These are phyloP conservation scores for Brassicogethes aeneus DNA, from an alignment of 2,888 invertebrate genomes.

Conservation along the genomic window DNA sequence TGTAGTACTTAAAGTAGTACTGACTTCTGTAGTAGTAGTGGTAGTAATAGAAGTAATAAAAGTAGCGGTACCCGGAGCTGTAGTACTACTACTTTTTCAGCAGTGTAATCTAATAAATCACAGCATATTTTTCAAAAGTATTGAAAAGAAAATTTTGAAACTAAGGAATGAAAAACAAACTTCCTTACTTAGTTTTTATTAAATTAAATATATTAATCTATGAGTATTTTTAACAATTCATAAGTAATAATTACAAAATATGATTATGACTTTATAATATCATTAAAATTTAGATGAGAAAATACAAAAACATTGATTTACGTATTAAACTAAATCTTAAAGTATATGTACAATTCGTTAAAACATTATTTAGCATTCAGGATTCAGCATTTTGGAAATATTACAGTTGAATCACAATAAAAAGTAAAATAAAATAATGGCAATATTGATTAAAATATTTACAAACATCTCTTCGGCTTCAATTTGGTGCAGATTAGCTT, in stretches of 20 bases:
- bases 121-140: no score
- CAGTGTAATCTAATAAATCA: no score
- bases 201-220: slow-evolving; percentile 30
- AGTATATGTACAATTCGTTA: slow-evolving; percentile 2
- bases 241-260: slow-evolving; percentile 24
- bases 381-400: not conserved
- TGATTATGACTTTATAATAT: slow-evolving; percentile 6
- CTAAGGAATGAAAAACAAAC: no score
- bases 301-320: slow-evolving; percentile 8
- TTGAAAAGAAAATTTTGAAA: no score
- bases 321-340: slow-evolving; percentile 13
- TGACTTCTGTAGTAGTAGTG: no score
- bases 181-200: no score
- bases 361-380: not conserved
- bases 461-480: slow-evolving; percentile 37
- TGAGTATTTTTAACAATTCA: slow-evolving; percentile 32
- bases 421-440: slow-evolving; percentile 12
- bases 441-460: slow-evolving; percentile 13
- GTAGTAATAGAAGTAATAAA: no score
- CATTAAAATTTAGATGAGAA: slow-evolving; percentile 6
- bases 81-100: no score
- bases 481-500: slow-evolving; percentile 43
- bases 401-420: slow-evolving; percentile 4
- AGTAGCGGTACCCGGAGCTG: no score
- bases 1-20: no score